These are phyloP conservation scores for Thereva unica DNA, from an alignment of 2,888 invertebrate genomes.

Conservation along the genomic window DNA sequence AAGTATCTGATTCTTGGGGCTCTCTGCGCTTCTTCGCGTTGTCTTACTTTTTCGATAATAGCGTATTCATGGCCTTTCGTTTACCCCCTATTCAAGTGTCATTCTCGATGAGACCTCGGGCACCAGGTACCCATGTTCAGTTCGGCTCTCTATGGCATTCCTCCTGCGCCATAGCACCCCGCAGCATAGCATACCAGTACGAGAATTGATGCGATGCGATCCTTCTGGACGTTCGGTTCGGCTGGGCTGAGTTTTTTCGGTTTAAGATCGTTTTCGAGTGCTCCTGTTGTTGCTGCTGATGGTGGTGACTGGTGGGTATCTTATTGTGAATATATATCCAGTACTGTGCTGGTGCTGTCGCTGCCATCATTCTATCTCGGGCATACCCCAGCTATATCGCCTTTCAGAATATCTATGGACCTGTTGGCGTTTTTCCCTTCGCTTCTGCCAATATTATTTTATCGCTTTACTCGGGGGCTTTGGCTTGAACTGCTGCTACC, in stretches of 20 bases:
- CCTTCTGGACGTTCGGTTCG: conserved; percentile 7
- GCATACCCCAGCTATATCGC: neutral
- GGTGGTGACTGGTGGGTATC: conserved; percentile 5
- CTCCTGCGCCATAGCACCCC: neutral
- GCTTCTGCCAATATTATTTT: no score
- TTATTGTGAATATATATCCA: conserved; percentile 16
- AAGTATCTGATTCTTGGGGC: conserved; percentile 31
- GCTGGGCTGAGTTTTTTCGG: neutral
- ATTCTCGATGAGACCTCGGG: conserved; percentile 32
- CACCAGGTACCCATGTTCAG: conserved; percentile 25
- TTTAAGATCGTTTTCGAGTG: neutral
- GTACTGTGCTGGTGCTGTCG: conserved; percentile 23
- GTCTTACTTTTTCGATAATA: conserved; percentile 36
- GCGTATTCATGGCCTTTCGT: conserved; percentile 36
- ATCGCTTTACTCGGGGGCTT: conserved; percentile 13
- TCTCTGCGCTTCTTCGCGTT: conserved; percentile 10
- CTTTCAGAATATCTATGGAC: neutral
- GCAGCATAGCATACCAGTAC: no score
- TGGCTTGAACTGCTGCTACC: neutral
- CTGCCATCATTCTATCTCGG: conserved; percentile 13
- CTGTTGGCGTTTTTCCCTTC: no score
- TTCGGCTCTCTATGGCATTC: neutral
- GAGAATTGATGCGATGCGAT: conserved; percentile 1
- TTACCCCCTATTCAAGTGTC: conserved; percentile 34
- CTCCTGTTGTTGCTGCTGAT: conserved; percentile 12